Base-by-base conservation (phyloP, 2,888 invertebrate species). In the Incurvaria masculella region DNA sequence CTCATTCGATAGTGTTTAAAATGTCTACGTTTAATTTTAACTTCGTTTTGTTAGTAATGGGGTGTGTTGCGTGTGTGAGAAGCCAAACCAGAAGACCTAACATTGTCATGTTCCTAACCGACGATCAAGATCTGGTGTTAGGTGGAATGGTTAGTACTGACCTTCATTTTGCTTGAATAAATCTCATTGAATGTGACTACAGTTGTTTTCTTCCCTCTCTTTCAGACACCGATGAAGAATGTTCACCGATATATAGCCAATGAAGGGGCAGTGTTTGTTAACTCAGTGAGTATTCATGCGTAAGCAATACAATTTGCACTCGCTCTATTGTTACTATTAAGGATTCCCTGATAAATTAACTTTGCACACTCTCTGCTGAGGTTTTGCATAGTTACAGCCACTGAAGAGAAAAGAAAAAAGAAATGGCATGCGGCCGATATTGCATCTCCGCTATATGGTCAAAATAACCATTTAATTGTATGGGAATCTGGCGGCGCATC, bases 121-220 rank as follows among this genome's bases (percentile, higher is more conserved):
- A 95, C 65, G 94, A 94, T 71, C 92, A 94, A 67, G 94, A 94
- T 76, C 72, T 83, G 2, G 70, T 82, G n/a, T 69, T 94, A 44
- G 85, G 87, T 63, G 88, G 91, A 45, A 81, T 91, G 83, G 89
- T 89, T 80, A 80, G 81, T 78, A 62, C 49, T 53, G 42, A 47
- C 55, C 53, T 53, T 56, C 14, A 45, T 51, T n/a, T 23, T 20
- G 19, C n/a, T 21, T 19, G 19, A 50, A 44, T 51, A 48, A 48
- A 42, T 44, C 8, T 6, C 3, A 4, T 45, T 19, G 42, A 43
- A 40, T 43, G 47, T 14, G 55, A 55, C 58, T 52, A 51, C 39
- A 57, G 57, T 60, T 53, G 63, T 68, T 64, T 65, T 58, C 62
- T 65, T 66, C 59, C 54, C 11, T 51, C 51, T 52, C 55, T 81